phyloP scores from a whole-genome alignment of 2,797 vertebrate species.

The Epinephelus coioides region DNA sequence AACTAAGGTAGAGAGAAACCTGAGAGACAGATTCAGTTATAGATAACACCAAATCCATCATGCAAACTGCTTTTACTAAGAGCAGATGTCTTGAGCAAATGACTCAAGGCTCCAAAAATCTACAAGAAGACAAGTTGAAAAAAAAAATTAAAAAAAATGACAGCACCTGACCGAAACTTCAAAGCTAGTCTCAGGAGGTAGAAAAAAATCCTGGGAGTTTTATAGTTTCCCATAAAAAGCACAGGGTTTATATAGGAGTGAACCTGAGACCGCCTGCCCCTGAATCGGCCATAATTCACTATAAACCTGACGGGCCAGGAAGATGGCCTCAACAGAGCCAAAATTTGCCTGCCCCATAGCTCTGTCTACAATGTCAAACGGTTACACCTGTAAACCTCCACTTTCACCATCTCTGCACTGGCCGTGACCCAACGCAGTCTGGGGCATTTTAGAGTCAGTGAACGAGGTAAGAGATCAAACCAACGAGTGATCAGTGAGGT shows the following conservation, averaged over 20 bases:
- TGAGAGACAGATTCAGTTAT: conserved; percentile 81
- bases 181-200: conserved; percentile 81
- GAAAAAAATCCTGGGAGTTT: conserved; percentile 81
- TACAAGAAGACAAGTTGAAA: conserved; percentile 71
- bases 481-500: conserved; percentile 40
- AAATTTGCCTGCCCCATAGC: conserved; percentile 62
- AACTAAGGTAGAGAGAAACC: conserved; percentile 74
- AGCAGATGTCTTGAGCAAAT: conserved; percentile 82
- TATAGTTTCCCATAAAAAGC: conserved; percentile 87
- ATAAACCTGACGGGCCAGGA: conserved; percentile 76
- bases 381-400: conserved; percentile 80
- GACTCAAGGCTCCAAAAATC: conserved; percentile 80
- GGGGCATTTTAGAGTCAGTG: conserved; percentile 56
- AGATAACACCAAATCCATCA: conserved; percentile 84
- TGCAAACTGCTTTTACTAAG: conserved; percentile 73
- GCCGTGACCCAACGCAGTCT: conserved; percentile 66
- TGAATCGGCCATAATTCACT: conserved; percentile 81
- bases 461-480: conserved; percentile 54
- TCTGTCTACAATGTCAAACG: conserved; percentile 67
- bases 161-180: conserved; percentile 86
- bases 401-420: conserved; percentile 66
- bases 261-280: conserved; percentile 81
- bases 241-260: conserved; percentile 85
- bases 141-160: conserved; percentile 65
- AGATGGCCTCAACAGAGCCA: conserved; percentile 65